Evolutionary conservation across 92 coral and sea anemone species (phyloP), one percentile per base, ranked within the genome.

Genomic region (Pocillopora grandis): DNA sequence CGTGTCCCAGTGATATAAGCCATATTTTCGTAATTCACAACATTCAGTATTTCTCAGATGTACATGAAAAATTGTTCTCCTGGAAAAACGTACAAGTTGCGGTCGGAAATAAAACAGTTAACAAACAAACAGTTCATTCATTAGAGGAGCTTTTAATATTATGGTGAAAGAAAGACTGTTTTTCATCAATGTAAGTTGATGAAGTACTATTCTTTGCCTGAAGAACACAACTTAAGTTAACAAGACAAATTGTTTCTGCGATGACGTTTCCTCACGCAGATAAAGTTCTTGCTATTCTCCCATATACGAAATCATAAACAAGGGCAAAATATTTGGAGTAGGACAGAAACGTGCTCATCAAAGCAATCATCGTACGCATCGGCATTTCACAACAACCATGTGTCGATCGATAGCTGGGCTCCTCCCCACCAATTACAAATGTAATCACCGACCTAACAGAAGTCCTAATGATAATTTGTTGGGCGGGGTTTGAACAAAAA

Each of bases 381-480:
- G 20, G 31, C 23, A 48, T 62, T 37, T 4, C 21, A 60, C 49
- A 15, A 14, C 68, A 36, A 72, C 17, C 8, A 74, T 20, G 66
- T 63, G 78, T 74, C 78, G 56, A 17, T 62, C 68, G 18, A 5
- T 15, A 23, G 17, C 13, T 5, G 33, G 62, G 58, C 91, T 75
- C 94, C 94, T 75, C 94, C 94, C 89, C 77, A 33, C 77, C 90
- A 79, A 90, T 90, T 90, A 90, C 55, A 80, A 86, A 87, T 20
- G 21, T 75, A 69, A 84, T 81, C 74, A 86, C 63, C 61, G 35
- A 12, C 61, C 84, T 75, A 84, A 75, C 76, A 71, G 56, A 75
- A 58, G 68, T 18, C 89, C 80, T 60, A 66, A 52, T n/a, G 63
- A 36, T 90, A 84, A 90, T 71, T 74, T 71, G 80, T 71, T 72